A percentile compares a stretch with the other conserved stretches of the same genome.
These are phyloP conservation scores for Drosophila prolongata DNA, from an alignment of 2,888 invertebrate genomes.

Conservation along the genomic window DNA sequence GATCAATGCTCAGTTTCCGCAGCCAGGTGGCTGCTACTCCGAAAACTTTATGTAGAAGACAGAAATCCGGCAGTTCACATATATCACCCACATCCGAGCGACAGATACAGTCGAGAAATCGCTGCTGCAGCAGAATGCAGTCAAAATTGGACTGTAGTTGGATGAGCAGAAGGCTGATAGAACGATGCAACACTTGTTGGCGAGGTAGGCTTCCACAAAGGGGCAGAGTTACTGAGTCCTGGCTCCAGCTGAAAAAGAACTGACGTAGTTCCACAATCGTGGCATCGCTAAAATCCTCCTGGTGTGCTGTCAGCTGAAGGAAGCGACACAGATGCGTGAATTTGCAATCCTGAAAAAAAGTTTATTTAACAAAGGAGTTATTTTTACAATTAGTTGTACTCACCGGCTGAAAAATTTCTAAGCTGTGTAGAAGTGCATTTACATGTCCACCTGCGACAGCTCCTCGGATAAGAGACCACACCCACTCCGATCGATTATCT, in stretches of 20 bases:
- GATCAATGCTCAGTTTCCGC: constrained; percentile 66
- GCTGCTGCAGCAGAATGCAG: constrained; percentile 88
- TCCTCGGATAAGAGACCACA: constrained; percentile 76
- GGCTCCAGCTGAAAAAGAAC: constrained; percentile 81
- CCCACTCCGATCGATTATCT: constrained; percentile 58
- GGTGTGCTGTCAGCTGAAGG: constrained; percentile 85
- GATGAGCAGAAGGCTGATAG: constrained; percentile 87
- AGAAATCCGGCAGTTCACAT: constrained; percentile 84
- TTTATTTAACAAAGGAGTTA: neutral
- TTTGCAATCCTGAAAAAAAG: constrained; percentile 87
- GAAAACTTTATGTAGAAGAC: constrained; percentile 85
- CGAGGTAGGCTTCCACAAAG: constrained; percentile 83
- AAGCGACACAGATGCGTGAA: constrained; percentile 87
- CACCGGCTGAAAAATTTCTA: constrained; percentile 89
- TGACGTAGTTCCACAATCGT: constrained; percentile 83
- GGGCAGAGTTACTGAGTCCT: constrained; percentile 79
- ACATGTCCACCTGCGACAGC: constrained; percentile 86
- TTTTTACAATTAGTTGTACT: constrained; percentile 69
- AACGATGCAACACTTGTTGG: constrained; percentile 85
- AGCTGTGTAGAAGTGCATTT: constrained; percentile 87
- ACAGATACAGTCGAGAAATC: constrained; percentile 87
- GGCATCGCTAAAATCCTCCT: constrained; percentile 85
- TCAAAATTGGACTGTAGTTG: constrained; percentile 87
- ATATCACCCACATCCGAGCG: constrained; percentile 87
- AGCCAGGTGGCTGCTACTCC: constrained; percentile 85